Evolutionary conservation across 2,113 vertebrate genomes (phyloP).

Genomic region (Syngnathus typhle): DNA sequence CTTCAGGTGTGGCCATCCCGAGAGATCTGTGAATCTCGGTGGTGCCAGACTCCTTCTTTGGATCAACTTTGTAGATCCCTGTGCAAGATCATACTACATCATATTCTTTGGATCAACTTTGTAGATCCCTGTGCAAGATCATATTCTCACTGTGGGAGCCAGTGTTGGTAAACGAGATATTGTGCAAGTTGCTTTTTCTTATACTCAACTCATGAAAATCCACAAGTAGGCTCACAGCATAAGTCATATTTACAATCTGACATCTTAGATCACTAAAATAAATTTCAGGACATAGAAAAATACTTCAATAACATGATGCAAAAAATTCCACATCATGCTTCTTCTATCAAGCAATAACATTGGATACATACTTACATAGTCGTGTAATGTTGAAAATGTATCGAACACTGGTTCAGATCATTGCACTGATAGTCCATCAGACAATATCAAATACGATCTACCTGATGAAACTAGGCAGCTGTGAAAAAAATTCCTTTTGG

Average conservation of each 20-base stretch:
- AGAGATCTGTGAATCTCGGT: constrained; percentile 34
- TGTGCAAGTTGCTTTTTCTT: background rate
- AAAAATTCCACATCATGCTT: constrained; percentile 57
- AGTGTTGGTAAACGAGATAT: background rate
- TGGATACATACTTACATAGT: constrained; percentile 48
- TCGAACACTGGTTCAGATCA: constrained; percentile 50
- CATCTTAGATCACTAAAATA: constrained; percentile 27
- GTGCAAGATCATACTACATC: constrained; percentile 10
- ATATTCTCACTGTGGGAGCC: background rate
- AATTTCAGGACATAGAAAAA: constrained; percentile 47
- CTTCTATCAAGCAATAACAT: constrained; percentile 65
- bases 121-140: constrained; percentile 16
- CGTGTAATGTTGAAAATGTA: constrained; percentile 28
- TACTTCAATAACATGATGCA: constrained; percentile 44
- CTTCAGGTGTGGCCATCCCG: constrained; percentile 37
- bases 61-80: constrained; percentile 23
- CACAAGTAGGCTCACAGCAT: background rate
- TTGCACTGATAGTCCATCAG: constrained; percentile 51
- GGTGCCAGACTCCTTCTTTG: constrained; percentile 24
- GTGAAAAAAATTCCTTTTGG: constrained; percentile 6
- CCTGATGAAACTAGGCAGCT: constrained; percentile 55
- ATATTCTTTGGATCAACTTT: constrained; percentile 26
- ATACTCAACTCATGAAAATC: background rate
- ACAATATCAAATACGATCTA: constrained; percentile 54
- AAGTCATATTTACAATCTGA: background rate